Conservation (phyloP, 2,888 invertebrate genomes). For the Lepidonotus clava region DNA sequence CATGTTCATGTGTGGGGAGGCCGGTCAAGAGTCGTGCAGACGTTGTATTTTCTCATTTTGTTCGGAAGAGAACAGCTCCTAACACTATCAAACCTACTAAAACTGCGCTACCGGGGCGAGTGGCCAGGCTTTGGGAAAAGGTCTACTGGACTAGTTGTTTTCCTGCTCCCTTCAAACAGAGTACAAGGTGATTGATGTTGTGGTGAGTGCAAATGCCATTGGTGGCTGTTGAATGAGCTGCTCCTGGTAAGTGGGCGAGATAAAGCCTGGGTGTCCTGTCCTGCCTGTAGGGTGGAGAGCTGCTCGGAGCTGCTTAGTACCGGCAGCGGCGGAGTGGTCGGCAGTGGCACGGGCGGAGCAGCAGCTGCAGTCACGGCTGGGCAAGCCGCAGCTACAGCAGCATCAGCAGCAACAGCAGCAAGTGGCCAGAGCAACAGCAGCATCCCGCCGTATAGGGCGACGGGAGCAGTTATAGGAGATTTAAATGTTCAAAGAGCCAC, state of each 20-base stretch:
- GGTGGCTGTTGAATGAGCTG: not conserved
- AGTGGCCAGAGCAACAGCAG: not conserved
- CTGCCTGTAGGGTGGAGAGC: not conserved
- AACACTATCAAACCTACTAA: too few species aligned
- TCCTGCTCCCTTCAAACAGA: not conserved
- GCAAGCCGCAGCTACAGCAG: not conserved
- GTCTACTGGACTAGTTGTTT: too few species aligned
- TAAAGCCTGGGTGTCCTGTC: not conserved
- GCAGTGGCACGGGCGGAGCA: not conserved
- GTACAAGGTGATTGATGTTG: not conserved
- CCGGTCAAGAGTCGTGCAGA: too few species aligned
- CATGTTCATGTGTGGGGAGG: too few species aligned
- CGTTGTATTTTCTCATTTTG: too few species aligned
- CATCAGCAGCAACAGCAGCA: not conserved
- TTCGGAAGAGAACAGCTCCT: too few species aligned
- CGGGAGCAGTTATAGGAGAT: not conserved
- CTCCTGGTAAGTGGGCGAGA: conserved; percentile 7
- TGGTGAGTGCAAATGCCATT: not conserved
- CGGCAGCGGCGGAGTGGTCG: not conserved
- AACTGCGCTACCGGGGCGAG: too few species aligned
- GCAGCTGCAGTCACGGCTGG: too few species aligned
- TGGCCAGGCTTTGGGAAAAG: too few species aligned
- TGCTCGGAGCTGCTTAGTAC: not conserved
- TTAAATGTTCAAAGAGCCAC: not conserved
- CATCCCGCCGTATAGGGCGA: not conserved